Conservation (phyloP, 2,888 invertebrate genomes). For the Osmoderma eremita region DNA sequence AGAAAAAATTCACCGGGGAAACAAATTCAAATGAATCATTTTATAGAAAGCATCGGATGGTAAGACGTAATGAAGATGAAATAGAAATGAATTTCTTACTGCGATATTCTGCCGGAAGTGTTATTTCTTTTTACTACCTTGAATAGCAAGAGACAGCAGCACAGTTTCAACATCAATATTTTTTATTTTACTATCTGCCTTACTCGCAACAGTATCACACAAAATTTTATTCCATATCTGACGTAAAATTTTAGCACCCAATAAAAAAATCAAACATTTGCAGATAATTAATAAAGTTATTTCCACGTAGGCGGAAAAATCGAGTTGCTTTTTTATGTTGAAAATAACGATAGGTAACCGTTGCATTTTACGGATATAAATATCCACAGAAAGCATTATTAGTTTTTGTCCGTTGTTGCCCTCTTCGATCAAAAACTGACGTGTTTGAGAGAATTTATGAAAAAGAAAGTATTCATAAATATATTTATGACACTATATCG, state of each 20-base stretch:
- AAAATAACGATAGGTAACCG: slow-evolving; percentile 20
- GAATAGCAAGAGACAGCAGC: too few species aligned
- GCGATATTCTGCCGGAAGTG: too few species aligned
- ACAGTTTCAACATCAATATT: too few species aligned
- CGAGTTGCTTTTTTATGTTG: slow-evolving; percentile 4
- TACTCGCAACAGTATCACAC: background rate
- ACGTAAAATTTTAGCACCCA: slow-evolving; percentile 15
- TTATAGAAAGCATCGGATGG: too few species aligned
- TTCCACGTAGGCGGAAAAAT: slow-evolving; percentile 14
- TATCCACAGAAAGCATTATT: slow-evolving; percentile 28
- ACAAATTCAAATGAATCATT: too few species aligned
- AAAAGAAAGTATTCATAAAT: too few species aligned
- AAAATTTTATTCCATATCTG: slow-evolving; percentile 6
- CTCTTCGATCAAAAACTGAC: slow-evolving; percentile 33
- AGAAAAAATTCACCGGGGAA: too few species aligned
- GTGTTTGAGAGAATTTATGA: slow-evolving; percentile 26
- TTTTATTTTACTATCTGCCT: too few species aligned
- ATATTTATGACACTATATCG: too few species aligned
- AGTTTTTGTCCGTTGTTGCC: slow-evolving; percentile 36
- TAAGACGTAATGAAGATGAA: too few species aligned
- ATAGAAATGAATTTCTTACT: too few species aligned
- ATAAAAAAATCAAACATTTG: slow-evolving; percentile 13
- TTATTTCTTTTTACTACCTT: too few species aligned
- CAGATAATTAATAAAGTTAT: slow-evolving; percentile 20
- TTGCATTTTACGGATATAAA: slow-evolving; percentile 11